These are phyloP conservation scores for Caenorhabditis macrosperma DNA, from an alignment of 2,888 invertebrate genomes.

Conservation along the genomic window DNA sequence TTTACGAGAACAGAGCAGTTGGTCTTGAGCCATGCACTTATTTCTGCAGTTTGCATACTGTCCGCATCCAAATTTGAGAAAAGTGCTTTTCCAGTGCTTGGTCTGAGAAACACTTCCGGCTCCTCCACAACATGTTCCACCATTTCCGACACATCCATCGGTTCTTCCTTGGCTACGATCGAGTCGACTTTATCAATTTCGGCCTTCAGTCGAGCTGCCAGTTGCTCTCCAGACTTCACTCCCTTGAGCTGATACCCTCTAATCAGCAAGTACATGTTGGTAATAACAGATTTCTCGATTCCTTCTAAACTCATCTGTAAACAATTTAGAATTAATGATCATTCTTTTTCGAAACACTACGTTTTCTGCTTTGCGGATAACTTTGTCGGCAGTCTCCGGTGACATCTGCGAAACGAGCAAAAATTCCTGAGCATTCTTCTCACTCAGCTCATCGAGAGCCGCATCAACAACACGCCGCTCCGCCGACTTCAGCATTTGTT, in stretches of 20 bases:
- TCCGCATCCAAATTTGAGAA: background rate
- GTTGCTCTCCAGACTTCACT: constrained; percentile 13
- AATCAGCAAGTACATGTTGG: constrained; percentile 46
- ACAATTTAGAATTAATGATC: background rate
- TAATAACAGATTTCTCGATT: constrained; percentile 14
- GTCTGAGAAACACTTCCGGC: background rate
- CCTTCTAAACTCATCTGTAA: constrained; percentile 40
- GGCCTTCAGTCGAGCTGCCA: constrained; percentile 9
- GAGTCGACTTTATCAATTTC: constrained; percentile 14
- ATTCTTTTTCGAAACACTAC: constrained; percentile 13
- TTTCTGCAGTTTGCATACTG: constrained; percentile 16
- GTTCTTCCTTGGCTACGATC: constrained; percentile 17
- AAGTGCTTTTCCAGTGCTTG: background rate
- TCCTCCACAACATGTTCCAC: background rate
- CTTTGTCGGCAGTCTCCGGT: constrained; percentile 45
- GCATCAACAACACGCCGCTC: constrained; percentile 55
- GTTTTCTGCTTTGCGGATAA: constrained; percentile 41
- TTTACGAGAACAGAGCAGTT: constrained; percentile 7
- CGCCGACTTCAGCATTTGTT: constrained; percentile 44
- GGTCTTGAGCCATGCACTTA: constrained; percentile 38
- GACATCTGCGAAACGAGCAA: constrained; percentile 51
- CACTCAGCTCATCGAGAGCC: constrained; percentile 52
- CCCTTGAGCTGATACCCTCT: constrained; percentile 46
- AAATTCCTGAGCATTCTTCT: constrained; percentile 55
- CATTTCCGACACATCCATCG: constrained; percentile 25